A percentile compares a stretch with the other conserved stretches of the same genome.
Conservation (phyloP, 2,888 invertebrate species). For the Merodon equestris region DNA sequence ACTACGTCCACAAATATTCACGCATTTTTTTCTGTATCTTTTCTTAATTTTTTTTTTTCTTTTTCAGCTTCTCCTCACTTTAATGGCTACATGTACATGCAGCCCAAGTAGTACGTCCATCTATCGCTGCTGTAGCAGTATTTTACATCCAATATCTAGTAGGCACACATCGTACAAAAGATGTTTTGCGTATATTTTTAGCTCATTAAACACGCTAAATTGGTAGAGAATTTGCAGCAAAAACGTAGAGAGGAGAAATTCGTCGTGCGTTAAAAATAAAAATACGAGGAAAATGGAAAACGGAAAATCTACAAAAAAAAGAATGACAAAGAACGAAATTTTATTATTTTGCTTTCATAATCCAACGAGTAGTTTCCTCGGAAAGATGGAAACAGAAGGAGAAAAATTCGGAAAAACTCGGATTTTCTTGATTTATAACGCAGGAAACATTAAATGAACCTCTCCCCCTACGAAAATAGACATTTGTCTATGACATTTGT, state of each 20-base stretch:
- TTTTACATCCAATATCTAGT: conserved; percentile 50
- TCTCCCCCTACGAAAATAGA: conserved; percentile 51
- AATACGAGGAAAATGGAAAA: conserved; percentile 9
- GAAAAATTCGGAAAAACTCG: not conserved
- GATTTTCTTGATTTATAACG: conserved; percentile 51
- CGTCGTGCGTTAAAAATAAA: too few species aligned
- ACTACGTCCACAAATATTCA: conserved; percentile 54
- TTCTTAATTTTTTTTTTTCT: too few species aligned
- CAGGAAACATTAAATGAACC: conserved; percentile 47
- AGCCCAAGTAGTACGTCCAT: not conserved
- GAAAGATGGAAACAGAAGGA: conserved; percentile 4
- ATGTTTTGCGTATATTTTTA: conserved; percentile 59
- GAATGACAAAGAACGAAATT: conserved; percentile 2
- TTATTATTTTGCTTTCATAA: not conserved
- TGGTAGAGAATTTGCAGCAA: conserved; percentile 60
- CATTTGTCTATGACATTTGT: conserved; percentile 50
- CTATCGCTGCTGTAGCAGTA: conserved; percentile 16
- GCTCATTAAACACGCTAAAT: conserved; percentile 64
- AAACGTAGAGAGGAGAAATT: too few species aligned
- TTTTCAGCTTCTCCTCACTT: too few species aligned
- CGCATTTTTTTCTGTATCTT: not conserved
- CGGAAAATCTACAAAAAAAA: not conserved
- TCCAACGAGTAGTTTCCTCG: conserved; percentile 1
- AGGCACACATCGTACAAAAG: conserved; percentile 44
- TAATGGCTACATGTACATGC: not conserved